Conservation (phyloP, 2,113 vertebrate genomes). For the Noctilio leporinus region DNA sequence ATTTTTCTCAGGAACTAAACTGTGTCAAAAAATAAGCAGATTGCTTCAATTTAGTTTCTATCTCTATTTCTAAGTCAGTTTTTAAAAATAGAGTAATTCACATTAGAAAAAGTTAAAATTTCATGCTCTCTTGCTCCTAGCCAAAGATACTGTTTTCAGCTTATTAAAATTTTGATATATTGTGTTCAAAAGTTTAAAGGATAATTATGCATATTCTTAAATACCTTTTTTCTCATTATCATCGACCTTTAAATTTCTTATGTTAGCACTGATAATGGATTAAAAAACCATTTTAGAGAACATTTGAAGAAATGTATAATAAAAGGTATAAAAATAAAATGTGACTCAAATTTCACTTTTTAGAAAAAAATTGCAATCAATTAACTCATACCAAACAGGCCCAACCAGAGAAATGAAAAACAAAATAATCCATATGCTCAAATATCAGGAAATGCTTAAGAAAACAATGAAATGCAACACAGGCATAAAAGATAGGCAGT, state of each 20-base stretch:
- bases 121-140: background rate
- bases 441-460: background rate
- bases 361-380: background rate
- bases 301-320: background rate
- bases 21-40: background rate
- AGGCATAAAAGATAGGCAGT: background rate
- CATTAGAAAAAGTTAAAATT: constrained; percentile 1
- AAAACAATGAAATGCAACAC: background rate
- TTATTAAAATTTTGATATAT: background rate
- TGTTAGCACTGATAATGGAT: background rate
- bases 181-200: background rate
- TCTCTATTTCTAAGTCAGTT: background rate
- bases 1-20: background rate
- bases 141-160: background rate
- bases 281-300: background rate
- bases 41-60: background rate
- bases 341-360: background rate
- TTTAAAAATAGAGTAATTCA: background rate
- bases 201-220: background rate
- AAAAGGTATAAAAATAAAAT: background rate
- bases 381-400: background rate
- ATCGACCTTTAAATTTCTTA: background rate
- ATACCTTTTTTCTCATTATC: background rate
- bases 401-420: background rate
- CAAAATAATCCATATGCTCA: background rate